These are phyloP conservation scores for Tachycineta bicolor DNA, from an alignment of 2,113 vertebrate species.

Conservation along the genomic window DNA sequence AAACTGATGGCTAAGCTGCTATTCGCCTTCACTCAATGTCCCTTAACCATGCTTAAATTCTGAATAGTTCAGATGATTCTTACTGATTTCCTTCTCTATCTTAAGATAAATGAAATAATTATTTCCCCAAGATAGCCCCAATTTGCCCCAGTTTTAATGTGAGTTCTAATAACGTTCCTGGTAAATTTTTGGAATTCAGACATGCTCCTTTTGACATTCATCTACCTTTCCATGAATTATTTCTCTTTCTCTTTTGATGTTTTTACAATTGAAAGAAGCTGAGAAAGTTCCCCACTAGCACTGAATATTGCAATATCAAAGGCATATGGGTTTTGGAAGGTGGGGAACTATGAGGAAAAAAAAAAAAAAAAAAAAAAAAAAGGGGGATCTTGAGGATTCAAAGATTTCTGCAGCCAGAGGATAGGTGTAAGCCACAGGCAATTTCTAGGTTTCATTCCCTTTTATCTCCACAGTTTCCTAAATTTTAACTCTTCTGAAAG, in stretches of 20 bases:
- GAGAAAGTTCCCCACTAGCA: constrained; percentile 5
- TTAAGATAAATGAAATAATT: not conserved
- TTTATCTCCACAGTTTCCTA: constrained; percentile 40
- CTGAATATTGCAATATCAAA: constrained; percentile 51
- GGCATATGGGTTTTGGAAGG: not conserved
- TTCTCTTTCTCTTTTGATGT: constrained; percentile 26
- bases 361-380: not conserved
- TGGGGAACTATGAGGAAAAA: not conserved
- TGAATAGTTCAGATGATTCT: not conserved
- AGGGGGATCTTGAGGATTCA: constrained; percentile 13
- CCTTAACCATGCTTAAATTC: not conserved
- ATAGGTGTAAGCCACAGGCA: constrained; percentile 33
- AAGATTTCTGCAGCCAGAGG: constrained; percentile 5
- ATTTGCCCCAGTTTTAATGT: not conserved
- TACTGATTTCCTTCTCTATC: not conserved
- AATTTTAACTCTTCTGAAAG: constrained; percentile 16
- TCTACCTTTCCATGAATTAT: not conserved
- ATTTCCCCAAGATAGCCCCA: not conserved
- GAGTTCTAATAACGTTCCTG: not conserved
- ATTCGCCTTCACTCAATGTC: not conserved
- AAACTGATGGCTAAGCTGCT: not conserved
- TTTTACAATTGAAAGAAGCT: constrained; percentile 9
- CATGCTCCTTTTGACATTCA: not conserved
- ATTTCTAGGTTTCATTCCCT: constrained; percentile 36
- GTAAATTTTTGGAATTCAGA: not conserved